phyloP scores from a whole-genome alignment of 2,113 vertebrate genomes.

The Myotis brandtii region DNA sequence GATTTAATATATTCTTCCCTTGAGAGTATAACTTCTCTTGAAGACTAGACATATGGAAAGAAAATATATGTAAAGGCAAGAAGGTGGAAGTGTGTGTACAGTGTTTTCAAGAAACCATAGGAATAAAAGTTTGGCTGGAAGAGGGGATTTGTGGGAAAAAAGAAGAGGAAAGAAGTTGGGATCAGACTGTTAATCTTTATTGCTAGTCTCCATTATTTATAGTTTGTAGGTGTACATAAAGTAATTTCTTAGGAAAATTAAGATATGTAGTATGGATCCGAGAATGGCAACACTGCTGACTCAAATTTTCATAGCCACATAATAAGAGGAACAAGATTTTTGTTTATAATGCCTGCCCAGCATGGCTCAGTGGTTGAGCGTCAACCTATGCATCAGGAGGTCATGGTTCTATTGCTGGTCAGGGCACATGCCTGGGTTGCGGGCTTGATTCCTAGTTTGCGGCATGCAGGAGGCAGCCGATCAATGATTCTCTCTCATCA shows the following conservation, averaged over 20 bases:
- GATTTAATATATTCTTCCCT: background rate
- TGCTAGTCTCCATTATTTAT: background rate
- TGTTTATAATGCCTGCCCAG: too few species aligned
- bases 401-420: too few species aligned
- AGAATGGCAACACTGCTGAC: background rate
- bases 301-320: background rate
- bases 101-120: background rate
- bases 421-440: too few species aligned
- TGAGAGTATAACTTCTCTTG: background rate
- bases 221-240: background rate
- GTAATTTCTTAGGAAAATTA: conserved; percentile 11
- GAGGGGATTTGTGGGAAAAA: background rate
- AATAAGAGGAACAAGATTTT: background rate
- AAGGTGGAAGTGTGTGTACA: background rate
- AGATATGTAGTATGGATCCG: background rate
- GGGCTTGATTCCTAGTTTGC: too few species aligned
- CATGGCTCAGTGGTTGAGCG: too few species aligned
- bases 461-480: too few species aligned
- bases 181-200: background rate
- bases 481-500: too few species aligned
- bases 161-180: background rate
- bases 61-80: background rate
- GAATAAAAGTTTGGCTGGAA: background rate
- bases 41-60: background rate
- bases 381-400: too few species aligned